Percentiles rank a stretch among this genome's conserved stretches.
Conservation (phyloP, 2,797 vertebrate genomes). For the Sebastes trivittatus region DNA sequence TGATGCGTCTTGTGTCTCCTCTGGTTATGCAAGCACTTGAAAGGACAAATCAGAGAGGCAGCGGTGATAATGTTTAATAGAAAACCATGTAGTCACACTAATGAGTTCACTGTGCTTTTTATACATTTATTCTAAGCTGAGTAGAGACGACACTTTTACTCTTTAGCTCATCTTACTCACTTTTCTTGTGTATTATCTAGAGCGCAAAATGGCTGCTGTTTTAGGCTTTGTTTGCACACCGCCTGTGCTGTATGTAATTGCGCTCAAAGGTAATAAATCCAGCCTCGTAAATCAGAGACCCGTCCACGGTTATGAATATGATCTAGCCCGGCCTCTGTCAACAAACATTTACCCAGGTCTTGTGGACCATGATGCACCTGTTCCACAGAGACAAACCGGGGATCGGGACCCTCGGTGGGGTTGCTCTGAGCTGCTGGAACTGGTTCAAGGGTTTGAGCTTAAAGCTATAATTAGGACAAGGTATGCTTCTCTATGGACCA, state of each 20-base stretch:
- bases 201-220: conserved; percentile 61
- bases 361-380: conserved; percentile 51
- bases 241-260: conserved; percentile 70
- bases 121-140: conserved; percentile 15
- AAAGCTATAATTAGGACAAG: conserved; percentile 67
- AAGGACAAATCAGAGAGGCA: conserved; percentile 20
- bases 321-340: conserved; percentile 60
- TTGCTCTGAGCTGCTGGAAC: conserved; percentile 61
- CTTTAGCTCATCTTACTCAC: neutral
- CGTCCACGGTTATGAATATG: conserved; percentile 54
- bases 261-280: conserved; percentile 75
- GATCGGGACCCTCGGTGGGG: conserved; percentile 62
- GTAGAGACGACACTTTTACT: conserved; percentile 1
- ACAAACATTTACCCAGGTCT: conserved; percentile 80
- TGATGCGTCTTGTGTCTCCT: conserved; percentile 33
- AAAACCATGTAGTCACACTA: neutral
- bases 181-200: conserved; percentile 38
- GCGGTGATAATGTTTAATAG: conserved; percentile 22
- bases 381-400: conserved; percentile 54
- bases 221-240: conserved; percentile 66
- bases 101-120: conserved; percentile 1
- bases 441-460: conserved; percentile 64
- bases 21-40: conserved; percentile 31
- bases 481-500: conserved; percentile 39
- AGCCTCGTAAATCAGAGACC: conserved; percentile 79